Conservation (phyloP, 2,888 invertebrate genomes). For the Rhopalosiphum nymphaeae region DNA sequence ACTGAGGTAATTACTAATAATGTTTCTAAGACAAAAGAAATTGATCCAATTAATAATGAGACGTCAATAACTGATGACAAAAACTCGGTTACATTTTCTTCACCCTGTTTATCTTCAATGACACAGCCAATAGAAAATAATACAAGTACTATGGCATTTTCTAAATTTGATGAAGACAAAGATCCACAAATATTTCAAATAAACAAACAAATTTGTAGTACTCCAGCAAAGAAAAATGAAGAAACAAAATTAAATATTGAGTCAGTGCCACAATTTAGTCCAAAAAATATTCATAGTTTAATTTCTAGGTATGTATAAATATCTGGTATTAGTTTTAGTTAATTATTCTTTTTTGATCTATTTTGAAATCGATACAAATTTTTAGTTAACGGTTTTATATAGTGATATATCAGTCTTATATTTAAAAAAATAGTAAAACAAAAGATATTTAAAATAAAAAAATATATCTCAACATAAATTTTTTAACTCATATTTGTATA, state of each 20-base stretch:
- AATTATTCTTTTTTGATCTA: neutral
- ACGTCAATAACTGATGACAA: neutral
- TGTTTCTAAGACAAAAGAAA: slow-evolving; percentile 17
- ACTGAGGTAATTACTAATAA: slow-evolving; percentile 16
- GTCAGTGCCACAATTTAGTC: neutral
- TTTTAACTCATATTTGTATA: neutral
- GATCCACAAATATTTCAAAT: slow-evolving; percentile 6
- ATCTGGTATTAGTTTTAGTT: neutral
- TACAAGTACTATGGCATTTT: neutral
- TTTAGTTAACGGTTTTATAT: neutral
- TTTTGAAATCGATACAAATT: neutral
- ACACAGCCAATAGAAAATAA: neutral
- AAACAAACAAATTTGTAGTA: slow-evolving; percentile 24
- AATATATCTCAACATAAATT: neutral
- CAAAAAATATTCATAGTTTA: neutral
- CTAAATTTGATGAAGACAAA: neutral
- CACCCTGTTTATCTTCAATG: neutral
- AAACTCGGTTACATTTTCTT: neutral
- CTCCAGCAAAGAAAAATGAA: slow-evolving; percentile 28
- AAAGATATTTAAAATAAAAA: neutral
- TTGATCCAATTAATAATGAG: neutral
- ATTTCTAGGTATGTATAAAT: slow-evolving; percentile 27
- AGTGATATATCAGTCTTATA: neutral
- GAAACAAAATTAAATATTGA: neutral
- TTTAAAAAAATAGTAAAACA: neutral